Conservation (phyloP, 2,888 invertebrate genomes). For the Acrobasis repandana region DNA sequence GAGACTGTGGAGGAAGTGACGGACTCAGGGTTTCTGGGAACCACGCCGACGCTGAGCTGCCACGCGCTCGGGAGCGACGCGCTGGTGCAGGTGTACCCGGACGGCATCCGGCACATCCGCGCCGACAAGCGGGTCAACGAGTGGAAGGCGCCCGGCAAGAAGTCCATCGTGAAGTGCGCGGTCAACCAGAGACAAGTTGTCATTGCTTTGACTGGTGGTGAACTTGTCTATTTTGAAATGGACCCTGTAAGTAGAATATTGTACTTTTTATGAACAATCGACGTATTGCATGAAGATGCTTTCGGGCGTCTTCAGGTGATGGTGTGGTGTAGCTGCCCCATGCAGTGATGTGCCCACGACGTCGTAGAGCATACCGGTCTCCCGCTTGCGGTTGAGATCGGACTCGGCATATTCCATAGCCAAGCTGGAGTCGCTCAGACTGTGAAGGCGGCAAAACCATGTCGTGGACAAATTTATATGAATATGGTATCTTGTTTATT, state of each 20-base stretch:
- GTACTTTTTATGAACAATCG: slow-evolving; percentile 37
- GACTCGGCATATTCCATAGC: slow-evolving; percentile 89
- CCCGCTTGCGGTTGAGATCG: slow-evolving; percentile 77
- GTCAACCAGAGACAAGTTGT: slow-evolving; percentile 99
- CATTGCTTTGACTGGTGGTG: slow-evolving; percentile 98
- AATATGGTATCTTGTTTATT: neutral
- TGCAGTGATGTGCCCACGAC: slow-evolving; percentile 82
- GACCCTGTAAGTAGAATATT: slow-evolving; percentile 90
- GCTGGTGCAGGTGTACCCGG: slow-evolving; percentile 98
- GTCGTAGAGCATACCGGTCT: slow-evolving; percentile 84
- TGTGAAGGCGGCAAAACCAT: slow-evolving; percentile 88
- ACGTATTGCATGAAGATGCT: slow-evolving; percentile 61
- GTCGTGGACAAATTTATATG: slow-evolving; percentile 79
- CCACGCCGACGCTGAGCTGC: slow-evolving; percentile 99
- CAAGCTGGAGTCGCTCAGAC: slow-evolving; percentile 87
- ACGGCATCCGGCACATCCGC: slow-evolving; percentile 98
- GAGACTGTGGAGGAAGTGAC: slow-evolving; percentile 99
- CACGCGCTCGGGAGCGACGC: slow-evolving; percentile 99
- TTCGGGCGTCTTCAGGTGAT: slow-evolving; percentile 55
- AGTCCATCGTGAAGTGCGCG: slow-evolving; percentile 98
- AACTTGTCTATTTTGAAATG: slow-evolving; percentile 99
- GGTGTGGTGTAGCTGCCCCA: slow-evolving; percentile 79
- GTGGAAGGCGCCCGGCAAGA: slow-evolving; percentile 99
- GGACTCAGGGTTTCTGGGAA: slow-evolving; percentile 99
- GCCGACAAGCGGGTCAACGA: slow-evolving; percentile 99